Evolutionary conservation across 2,797 vertebrate species (phyloP).

Genomic region (Lerista edwardsae): DNA sequence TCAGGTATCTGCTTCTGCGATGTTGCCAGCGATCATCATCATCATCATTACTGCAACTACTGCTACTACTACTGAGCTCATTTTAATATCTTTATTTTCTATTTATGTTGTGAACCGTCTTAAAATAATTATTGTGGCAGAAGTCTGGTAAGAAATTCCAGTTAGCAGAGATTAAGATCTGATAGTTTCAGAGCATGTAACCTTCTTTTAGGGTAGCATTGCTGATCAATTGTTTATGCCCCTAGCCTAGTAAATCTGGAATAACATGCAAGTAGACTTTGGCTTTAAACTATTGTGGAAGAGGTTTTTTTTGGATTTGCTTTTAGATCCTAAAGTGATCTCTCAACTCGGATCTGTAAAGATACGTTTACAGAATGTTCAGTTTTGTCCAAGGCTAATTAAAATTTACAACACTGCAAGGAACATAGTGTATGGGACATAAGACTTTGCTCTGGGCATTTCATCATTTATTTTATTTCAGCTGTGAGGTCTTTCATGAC

Average conservation of each 20-base stretch:
- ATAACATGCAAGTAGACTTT: background rate
- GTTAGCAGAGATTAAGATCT: background rate
- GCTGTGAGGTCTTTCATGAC: background rate
- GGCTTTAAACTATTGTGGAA: background rate
- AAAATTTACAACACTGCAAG: slow-evolving; percentile 6
- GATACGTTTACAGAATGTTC: background rate
- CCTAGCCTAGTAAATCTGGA: slow-evolving; percentile 5
- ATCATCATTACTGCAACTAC: too few relatives aligned
- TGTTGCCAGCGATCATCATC: background rate
- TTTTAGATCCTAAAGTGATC: background rate
- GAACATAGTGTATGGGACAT: background rate
- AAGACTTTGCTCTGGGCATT: background rate
- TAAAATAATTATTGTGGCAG: background rate
- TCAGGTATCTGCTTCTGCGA: background rate
- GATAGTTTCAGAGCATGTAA: background rate
- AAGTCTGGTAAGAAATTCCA: background rate
- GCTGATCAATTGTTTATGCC: background rate
- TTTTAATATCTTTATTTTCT: background rate
- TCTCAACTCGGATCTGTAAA: background rate
- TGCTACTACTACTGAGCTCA: background rate
- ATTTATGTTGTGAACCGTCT: background rate
- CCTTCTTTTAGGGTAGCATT: background rate
- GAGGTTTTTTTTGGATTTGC: rapidly evolving
- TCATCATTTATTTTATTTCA: slow-evolving; percentile 10
- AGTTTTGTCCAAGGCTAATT: slow-evolving; percentile 21